Base-by-base conservation (phyloP, 1,140 invertebrate species). In the Camponotus floridanus region DNA sequence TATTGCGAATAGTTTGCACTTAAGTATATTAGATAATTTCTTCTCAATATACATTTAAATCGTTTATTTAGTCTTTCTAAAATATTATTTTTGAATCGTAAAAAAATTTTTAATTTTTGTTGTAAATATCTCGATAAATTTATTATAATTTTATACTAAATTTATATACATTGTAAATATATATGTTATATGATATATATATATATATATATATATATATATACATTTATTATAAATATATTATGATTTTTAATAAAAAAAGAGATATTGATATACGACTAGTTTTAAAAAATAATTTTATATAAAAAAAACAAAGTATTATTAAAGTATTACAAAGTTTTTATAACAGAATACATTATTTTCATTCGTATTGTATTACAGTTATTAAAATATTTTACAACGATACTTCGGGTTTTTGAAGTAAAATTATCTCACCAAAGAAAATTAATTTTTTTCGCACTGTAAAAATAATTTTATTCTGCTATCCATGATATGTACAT, bases 71-170 rank as follows among this genome's bases (percentile, higher is more conserved):
- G 31, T 48, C 13, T 51, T 8, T 8, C 31, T 4, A 21, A 5
- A 71, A 71, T 55, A 36, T 55, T 55, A 21, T 73, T 57, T 57
- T 73, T 73, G 0, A 70, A 31, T 73, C 3, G 11, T 61, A 5
- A 2, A 57, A 13, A 36, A 21, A 73, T 57, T 57, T 73, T 8
- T 73, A 36, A 36, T 73, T 11, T 5, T 15, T 21, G 18, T 6
- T n/a, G 33, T 45, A 21, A 70, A 51, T 1, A 9, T 51, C 15
- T 51, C 15, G 15, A 51, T 18, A 51, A 70, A 51, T n/a, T 70
- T n/a, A 36, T 36, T 71, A 33, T 2, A 33, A 51, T 18, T 51
- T 5, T 45, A 45, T 45, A 45, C 9, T 45, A 45, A 33, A 51
- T 55, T 33, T 55, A 45, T 33, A 31, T 51, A n/a, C n/a, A n/a